phyloP scores from a whole-genome alignment of 2,113 vertebrate genomes.

The Malurus melanocephalus region DNA sequence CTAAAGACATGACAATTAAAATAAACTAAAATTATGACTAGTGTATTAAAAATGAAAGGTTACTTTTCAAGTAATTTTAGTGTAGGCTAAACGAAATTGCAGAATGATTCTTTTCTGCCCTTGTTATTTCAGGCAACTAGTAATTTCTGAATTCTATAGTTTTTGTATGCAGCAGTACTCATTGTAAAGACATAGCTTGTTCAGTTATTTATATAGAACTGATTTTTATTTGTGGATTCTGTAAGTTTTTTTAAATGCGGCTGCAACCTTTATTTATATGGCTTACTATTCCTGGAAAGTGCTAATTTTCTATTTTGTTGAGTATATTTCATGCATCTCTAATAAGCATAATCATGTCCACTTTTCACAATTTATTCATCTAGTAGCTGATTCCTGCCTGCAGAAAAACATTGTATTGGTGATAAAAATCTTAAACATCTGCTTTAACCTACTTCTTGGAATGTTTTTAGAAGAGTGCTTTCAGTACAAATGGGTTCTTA shows the following conservation, averaged over 20 bases:
- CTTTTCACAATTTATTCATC: background rate
- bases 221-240: background rate
- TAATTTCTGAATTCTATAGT: background rate
- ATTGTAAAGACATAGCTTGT: background rate
- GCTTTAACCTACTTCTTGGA: background rate
- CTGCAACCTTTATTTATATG: background rate
- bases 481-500: background rate
- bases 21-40: background rate
- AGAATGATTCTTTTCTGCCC: background rate
- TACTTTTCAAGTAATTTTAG: background rate
- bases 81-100: background rate
- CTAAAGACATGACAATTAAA: background rate
- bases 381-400: background rate
- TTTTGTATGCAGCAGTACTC: background rate
- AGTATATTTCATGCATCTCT: background rate
- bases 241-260: background rate
- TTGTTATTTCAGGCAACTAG: background rate
- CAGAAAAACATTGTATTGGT: background rate
- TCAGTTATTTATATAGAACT: background rate
- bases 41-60: background rate
- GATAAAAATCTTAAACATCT: conserved; percentile 19
- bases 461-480: background rate
- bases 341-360: background rate
- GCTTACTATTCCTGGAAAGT: background rate
- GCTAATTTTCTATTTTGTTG: background rate